A percentile compares a stretch with the other conserved stretches of the same genome.
Evolutionary conservation across 2,888 invertebrate species (phyloP).

Genomic region (Xylota segnis): DNA sequence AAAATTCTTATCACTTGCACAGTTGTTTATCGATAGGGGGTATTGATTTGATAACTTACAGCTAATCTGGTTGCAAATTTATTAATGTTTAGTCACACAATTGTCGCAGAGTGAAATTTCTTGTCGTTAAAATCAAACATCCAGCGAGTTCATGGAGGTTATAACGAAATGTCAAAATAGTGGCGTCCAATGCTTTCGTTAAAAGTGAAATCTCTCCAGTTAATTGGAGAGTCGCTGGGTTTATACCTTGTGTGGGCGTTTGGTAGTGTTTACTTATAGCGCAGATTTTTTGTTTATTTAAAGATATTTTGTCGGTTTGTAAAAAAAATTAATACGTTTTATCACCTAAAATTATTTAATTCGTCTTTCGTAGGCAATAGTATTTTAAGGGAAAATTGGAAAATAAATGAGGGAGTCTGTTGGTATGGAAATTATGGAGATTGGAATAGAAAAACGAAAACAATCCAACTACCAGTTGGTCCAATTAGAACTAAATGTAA

Average conservation of each 20-base stretch:
- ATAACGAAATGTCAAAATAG: constrained; percentile 73
- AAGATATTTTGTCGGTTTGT: no score
- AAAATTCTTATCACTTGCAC: constrained; percentile 15
- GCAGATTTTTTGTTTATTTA: background rate
- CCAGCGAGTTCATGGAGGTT: constrained; percentile 70
- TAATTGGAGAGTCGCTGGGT: constrained; percentile 16
- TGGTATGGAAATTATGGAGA: no score
- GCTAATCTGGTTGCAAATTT: constrained; percentile 28
- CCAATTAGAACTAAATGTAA: no score
- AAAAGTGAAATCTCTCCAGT: constrained; percentile 39
- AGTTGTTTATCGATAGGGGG: constrained; percentile 17
- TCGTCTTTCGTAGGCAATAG: no score
- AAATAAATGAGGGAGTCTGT: no score
- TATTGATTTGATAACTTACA: constrained; percentile 43
- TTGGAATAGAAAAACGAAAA: no score
- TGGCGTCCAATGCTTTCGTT: constrained; percentile 75
- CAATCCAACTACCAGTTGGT: no score
- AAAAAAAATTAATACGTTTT: no score
- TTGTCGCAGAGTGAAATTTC: constrained; percentile 44
- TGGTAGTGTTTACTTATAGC: background rate
- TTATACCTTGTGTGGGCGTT: constrained; percentile 28
- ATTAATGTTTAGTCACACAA: constrained; percentile 62
- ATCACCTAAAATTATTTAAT: no score
- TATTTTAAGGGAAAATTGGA: no score
- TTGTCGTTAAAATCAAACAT: constrained; percentile 69